Evolutionary conservation across 2,797 vertebrate species (phyloP).

Genomic region (Argya squamiceps): DNA sequence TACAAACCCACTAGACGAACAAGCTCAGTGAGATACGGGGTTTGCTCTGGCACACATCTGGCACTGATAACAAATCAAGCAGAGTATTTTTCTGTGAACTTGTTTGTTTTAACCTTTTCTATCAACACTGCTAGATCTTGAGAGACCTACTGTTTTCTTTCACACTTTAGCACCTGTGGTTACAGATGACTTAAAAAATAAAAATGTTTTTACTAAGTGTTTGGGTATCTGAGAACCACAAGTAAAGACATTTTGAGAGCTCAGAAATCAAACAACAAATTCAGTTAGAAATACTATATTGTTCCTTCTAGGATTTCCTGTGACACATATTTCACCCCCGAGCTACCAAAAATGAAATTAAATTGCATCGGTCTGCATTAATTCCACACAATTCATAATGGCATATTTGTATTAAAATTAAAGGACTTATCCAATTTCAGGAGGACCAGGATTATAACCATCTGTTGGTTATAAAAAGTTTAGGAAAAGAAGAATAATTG

Average conservation of each 20-base stretch:
- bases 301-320: neutral
- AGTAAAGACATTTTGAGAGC: neutral
- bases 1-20: neutral
- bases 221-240: neutral
- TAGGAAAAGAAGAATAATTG: neutral
- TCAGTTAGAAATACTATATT: neutral
- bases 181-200: neutral
- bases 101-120: neutral
- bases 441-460: neutral
- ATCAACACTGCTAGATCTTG: neutral
- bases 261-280: neutral
- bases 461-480: neutral
- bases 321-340: neutral
- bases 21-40: rapidly evolving
- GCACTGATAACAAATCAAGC: neutral
- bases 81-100: neutral
- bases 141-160: slow-evolving; percentile 22
- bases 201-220: neutral
- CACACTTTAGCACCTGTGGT: neutral
- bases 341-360: neutral
- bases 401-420: neutral
- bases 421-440: neutral
- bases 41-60: neutral
- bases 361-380: neutral
- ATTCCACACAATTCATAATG: neutral